Evolutionary conservation across 2,797 vertebrate species (phyloP).

Genomic region (Myripristis murdjan): DNA sequence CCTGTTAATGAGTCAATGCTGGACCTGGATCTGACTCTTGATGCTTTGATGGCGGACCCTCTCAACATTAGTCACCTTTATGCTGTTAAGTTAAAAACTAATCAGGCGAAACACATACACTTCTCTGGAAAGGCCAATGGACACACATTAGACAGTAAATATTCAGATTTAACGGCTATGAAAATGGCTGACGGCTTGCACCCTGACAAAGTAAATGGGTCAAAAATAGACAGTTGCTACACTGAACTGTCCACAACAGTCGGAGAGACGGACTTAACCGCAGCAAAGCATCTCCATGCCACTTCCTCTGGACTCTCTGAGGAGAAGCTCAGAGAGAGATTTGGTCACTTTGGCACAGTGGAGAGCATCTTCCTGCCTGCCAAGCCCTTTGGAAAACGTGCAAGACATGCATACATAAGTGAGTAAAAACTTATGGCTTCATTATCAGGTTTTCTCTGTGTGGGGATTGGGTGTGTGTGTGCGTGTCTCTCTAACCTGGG

Average conservation of each 20-base stretch:
- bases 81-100: constrained; percentile 54
- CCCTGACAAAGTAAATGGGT: constrained; percentile 2
- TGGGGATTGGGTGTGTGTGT: background rate
- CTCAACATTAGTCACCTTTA: constrained; percentile 84
- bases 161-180: background rate
- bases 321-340: constrained; percentile 76
- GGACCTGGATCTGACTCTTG: constrained; percentile 84
- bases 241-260: background rate
- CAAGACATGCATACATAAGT: constrained; percentile 87
- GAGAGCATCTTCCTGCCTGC: constrained; percentile 79
- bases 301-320: constrained; percentile 72
- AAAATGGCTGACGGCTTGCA: background rate
- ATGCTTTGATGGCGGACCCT: constrained; percentile 81
- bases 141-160: background rate
- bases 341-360: constrained; percentile 80
- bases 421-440: constrained; percentile 65
- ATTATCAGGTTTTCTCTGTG: accelerated
- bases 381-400: constrained; percentile 72
- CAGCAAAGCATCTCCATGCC: background rate
- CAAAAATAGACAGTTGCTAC: background rate
- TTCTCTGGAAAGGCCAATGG: constrained; percentile 31
- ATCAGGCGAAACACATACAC: background rate
- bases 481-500: background rate
- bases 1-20: constrained; percentile 83
- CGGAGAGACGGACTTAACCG: background rate